phyloP scores from a whole-genome alignment of 2,888 invertebrate species.

The Macroteleia sp. region DNA sequence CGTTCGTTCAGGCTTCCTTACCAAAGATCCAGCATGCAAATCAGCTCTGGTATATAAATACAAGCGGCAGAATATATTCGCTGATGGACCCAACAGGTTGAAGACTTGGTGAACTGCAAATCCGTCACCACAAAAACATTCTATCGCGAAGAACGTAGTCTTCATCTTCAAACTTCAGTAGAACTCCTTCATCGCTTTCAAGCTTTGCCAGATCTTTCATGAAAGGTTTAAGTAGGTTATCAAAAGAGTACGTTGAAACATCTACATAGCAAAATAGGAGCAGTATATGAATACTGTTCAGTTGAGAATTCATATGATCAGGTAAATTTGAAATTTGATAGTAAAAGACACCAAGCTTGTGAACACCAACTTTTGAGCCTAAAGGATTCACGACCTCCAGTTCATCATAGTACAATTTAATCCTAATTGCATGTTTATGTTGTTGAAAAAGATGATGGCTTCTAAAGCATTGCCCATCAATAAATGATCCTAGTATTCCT shows the following conservation, averaged over 20 bases:
- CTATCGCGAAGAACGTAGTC: constrained; percentile 23
- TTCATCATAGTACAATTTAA: constrained; percentile 41
- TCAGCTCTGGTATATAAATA: constrained; percentile 44
- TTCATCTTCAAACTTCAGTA: background rate
- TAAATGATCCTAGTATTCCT: constrained; percentile 25
- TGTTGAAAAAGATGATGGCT: constrained; percentile 29
- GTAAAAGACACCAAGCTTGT: constrained; percentile 62
- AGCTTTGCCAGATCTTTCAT: constrained; percentile 34
- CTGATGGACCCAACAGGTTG: constrained; percentile 47
- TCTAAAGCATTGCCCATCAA: constrained; percentile 46
- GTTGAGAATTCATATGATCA: constrained; percentile 52
- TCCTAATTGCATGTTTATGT: constrained; percentile 23
- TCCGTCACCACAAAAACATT: constrained; percentile 54
- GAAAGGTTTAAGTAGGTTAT: constrained; percentile 43
- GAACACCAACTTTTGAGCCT: constrained; percentile 46
- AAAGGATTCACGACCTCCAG: constrained; percentile 41
- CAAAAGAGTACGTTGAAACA: constrained; percentile 43
- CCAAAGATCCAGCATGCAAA: constrained; percentile 61
- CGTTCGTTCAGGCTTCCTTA: no score
- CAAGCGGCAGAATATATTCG: constrained; percentile 52
- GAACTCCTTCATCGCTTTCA: constrained; percentile 26
- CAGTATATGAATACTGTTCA: constrained; percentile 47
- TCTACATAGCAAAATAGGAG: constrained; percentile 30
- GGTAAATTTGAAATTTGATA: constrained; percentile 17
- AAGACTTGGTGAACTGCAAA: constrained; percentile 58